phyloP scores from a whole-genome alignment of 2,797 vertebrate genomes.

The Coccyzus lansbergi region DNA sequence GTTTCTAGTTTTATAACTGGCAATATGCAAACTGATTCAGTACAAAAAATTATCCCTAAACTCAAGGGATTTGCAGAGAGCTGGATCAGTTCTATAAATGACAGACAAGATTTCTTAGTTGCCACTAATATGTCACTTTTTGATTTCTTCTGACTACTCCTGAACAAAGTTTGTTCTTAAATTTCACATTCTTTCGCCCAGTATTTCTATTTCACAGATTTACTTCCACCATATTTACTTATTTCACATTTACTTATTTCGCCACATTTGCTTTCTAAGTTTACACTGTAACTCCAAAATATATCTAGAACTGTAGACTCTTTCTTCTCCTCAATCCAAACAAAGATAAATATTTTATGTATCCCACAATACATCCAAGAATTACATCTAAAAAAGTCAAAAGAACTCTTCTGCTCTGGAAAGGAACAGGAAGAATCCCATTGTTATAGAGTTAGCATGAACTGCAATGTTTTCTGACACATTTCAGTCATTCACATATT shows the following conservation, averaged over 20 bases:
- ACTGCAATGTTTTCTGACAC: background rate
- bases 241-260: background rate
- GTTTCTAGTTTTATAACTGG: conserved; percentile 72
- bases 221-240: background rate
- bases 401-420: background rate
- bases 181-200: background rate
- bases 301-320: background rate
- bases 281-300: background rate
- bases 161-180: background rate
- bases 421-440: background rate
- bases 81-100: conserved; percentile 3
- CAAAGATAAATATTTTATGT: background rate
- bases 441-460: background rate
- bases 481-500: background rate
- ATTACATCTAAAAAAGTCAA: background rate
- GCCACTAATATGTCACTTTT: background rate
- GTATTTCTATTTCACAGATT: conserved; percentile 18
- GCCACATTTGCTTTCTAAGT: background rate
- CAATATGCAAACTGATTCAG: conserved; percentile 56
- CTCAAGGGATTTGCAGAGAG: background rate
- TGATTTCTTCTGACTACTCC: background rate
- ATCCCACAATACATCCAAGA: background rate
- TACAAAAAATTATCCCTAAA: conserved; percentile 45
- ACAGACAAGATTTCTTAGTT: background rate
- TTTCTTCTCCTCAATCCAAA: background rate